Base-by-base conservation (phyloP, 2,888 invertebrate species). In the Erannis defoliaria region DNA sequence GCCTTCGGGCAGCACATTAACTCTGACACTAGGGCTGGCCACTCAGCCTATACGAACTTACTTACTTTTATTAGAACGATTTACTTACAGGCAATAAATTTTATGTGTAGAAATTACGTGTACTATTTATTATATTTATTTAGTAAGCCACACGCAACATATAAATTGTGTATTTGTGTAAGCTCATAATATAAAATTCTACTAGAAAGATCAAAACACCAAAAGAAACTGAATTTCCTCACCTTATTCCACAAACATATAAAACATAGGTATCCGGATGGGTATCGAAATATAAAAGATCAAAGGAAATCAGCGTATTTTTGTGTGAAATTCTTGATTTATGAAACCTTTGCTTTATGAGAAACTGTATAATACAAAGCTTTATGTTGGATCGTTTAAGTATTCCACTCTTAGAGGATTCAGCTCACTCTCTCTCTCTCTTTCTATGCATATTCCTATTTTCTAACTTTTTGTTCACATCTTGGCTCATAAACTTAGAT, bases 261-360 rank as follows among this genome's bases (percentile, higher is more conserved):
- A 19, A 18, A 18, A 46, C 31, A 18, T 19, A 31, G 18, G 19
- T 5, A 33, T 35, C n/a, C n/a, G n/a, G n/a, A 23, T 21, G 21
- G 8, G 29, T 49, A 49, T 49, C 21, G 48, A 37, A 55, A 49
- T 31, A 45, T 49, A 42, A 16, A 10, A 31, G 40, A 55, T 55
- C 48, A 55, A 48, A 48, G 26, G 29, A 62, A 57, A 49, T 53
- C 58, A 49, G 37, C 42, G 48, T 59, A 40, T 61, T 57, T 14
- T 53, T 31, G 37, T 48, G 38, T 48, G 23, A 53, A 48, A 40
- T 21, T 23, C 16, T 18, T 48, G 45, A 46, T 31, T 53, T 10
- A 31, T 31, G 31, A 51, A 38, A 35, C 33, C 48, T 35, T 35
- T 14, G 48, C 21, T 48, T 26, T 72, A 74, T 73, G 74, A 70